Evolutionary conservation across 2,113 vertebrate genomes (phyloP).

Genomic region (Ranitomeya imitator): DNA sequence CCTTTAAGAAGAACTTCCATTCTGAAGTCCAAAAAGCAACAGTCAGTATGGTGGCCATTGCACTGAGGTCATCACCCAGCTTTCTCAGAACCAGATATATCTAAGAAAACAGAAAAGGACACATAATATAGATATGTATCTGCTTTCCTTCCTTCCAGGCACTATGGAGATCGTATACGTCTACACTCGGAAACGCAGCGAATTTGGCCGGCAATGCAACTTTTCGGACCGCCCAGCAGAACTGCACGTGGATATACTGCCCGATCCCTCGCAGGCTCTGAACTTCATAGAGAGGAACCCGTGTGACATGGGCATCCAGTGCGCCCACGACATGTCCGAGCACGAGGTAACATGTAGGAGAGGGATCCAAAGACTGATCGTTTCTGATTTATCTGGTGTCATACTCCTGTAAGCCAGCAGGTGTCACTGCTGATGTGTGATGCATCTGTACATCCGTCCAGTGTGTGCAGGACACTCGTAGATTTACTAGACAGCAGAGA

Average conservation of each 20-base stretch:
- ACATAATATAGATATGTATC: neutral
- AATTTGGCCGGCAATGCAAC: slow-evolving; percentile 85
- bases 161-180: slow-evolving; percentile 86
- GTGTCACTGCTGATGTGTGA: neutral
- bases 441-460: too few relatives aligned
- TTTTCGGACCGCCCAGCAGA: slow-evolving; percentile 80
- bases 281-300: slow-evolving; percentile 74
- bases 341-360: slow-evolving; percentile 76
- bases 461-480: too few relatives aligned
- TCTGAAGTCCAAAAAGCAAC: too few relatives aligned
- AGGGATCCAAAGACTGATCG: neutral
- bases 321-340: slow-evolving; percentile 77
- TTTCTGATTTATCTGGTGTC: neutral
- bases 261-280: slow-evolving; percentile 72
- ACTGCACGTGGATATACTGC: slow-evolving; percentile 78
- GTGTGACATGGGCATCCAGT: slow-evolving; percentile 75
- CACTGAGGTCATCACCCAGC: too few relatives aligned
- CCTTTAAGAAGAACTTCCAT: too few relatives aligned
- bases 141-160: neutral
- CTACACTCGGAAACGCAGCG: slow-evolving; percentile 80
- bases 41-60: too few relatives aligned
- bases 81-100: too few relatives aligned
- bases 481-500: too few relatives aligned
- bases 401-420: neutral
- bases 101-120: neutral